Evolutionary conservation across 2,113 vertebrate species (phyloP).

Genomic region (Equus quagga): DNA sequence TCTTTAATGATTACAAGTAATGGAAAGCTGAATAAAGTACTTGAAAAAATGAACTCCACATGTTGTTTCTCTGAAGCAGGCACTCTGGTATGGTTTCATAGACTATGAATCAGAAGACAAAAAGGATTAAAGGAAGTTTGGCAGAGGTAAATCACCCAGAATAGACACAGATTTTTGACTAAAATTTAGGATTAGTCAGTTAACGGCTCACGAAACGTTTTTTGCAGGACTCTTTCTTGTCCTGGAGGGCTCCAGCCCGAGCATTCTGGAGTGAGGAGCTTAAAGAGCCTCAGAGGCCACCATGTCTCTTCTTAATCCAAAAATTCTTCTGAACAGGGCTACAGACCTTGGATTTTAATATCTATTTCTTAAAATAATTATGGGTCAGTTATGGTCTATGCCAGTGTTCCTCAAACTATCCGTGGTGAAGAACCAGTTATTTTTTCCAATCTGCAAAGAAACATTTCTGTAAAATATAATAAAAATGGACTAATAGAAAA

Average conservation of each 20-base stretch:
- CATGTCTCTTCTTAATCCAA: not conserved
- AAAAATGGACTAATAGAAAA: conserved; percentile 39
- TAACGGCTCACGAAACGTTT: conserved; percentile 2
- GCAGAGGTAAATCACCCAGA: conserved; percentile 12
- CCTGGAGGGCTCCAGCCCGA: not conserved
- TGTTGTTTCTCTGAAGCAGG: conserved; percentile 21
- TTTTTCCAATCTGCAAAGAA: not conserved
- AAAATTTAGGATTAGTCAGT: conserved; percentile 43
- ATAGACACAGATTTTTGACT: not conserved
- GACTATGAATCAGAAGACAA: conserved; percentile 59
- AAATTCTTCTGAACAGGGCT: not conserved
- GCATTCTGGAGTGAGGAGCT: not conserved
- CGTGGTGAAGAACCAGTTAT: not conserved
- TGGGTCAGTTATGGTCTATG: not conserved
- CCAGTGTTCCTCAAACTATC: not conserved
- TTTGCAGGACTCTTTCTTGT: not conserved
- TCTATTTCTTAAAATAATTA: conserved; percentile 38
- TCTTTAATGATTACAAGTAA: not conserved
- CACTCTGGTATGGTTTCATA: conserved; percentile 3
- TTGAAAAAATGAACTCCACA: conserved; percentile 53
- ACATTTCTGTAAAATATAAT: conserved; percentile 11
- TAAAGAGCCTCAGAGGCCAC: conserved; percentile 6
- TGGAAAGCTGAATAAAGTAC: conserved; percentile 14
- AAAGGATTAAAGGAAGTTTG: conserved; percentile 22
- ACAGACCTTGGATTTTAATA: not conserved